Percentiles rank a stretch among this genome's conserved stretches.
phyloP scores from a whole-genome alignment of 92 coral and sea anemone genomes.

The Phenganax stokvisi region DNA sequence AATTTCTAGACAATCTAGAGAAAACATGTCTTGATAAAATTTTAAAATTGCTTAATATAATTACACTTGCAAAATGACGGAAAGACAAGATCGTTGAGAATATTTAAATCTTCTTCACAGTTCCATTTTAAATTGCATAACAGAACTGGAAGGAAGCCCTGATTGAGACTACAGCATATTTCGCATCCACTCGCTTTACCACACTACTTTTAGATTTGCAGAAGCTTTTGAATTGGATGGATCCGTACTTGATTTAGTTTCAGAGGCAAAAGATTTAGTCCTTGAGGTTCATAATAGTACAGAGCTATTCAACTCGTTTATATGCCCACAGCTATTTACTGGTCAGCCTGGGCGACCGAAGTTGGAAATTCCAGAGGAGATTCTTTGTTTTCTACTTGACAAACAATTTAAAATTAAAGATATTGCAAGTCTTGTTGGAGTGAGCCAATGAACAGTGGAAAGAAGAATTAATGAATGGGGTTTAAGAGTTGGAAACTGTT shows the following conservation, averaged over 20 bases:
- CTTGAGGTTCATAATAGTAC: background rate
- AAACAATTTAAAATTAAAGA: conserved; percentile 24
- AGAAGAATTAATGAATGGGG: conserved; percentile 45
- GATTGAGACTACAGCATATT: too few relatives aligned
- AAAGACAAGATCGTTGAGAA: background rate
- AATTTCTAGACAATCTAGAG: too few relatives aligned
- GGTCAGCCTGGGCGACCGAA: conserved; percentile 40
- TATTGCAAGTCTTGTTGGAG: conserved; percentile 35
- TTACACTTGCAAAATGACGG: background rate
- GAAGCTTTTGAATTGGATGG: conserved; percentile 2
- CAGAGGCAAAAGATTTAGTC: background rate
- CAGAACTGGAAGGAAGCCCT: too few relatives aligned
- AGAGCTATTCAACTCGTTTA: background rate
- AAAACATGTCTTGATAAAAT: too few relatives aligned
- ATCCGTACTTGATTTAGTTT: background rate
- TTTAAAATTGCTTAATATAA: too few relatives aligned
- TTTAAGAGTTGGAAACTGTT: conserved; percentile 8
- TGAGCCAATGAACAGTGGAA: conserved; percentile 36
- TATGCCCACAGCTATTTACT: conserved; percentile 2
- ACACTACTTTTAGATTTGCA: background rate
- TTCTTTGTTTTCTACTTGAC: conserved; percentile 33
- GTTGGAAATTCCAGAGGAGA: conserved; percentile 20
- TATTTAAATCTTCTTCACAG: background rate
- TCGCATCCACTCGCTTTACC: background rate
- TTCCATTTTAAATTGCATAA: background rate